Evolutionary conservation across 2,113 vertebrate species (phyloP).

Genomic region (Acrocephalus arundinaceus): DNA sequence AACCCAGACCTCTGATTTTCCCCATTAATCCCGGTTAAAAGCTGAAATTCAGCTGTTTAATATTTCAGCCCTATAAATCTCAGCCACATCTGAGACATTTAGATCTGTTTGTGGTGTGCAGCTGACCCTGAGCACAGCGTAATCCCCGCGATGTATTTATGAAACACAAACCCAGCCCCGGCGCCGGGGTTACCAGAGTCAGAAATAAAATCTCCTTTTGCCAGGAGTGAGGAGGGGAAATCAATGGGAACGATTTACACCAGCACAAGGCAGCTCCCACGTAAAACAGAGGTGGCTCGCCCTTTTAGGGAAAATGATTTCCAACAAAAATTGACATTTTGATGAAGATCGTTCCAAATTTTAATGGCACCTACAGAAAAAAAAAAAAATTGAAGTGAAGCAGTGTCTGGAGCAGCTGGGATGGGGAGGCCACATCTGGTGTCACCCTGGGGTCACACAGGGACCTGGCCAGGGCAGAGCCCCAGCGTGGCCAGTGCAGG

Average conservation of each 20-base stretch:
- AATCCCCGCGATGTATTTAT: background rate
- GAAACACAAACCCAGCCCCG: background rate
- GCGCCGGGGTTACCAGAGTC: background rate
- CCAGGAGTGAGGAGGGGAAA: background rate
- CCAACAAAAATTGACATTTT: background rate
- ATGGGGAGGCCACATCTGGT: fast-evolving
- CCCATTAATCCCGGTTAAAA: background rate
- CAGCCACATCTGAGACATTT: background rate
- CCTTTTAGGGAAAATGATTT: background rate
- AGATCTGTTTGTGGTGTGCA: background rate
- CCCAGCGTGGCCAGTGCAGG: fast-evolving
- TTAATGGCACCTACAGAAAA: background rate
- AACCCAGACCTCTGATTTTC: background rate
- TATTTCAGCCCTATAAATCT: conserved; percentile 27
- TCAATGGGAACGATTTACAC: background rate
- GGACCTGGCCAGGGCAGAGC: background rate
- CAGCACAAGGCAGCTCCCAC: background rate
- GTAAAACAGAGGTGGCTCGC: background rate
- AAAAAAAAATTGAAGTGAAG: background rate
- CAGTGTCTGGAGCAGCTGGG: fast-evolving
- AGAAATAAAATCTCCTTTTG: background rate
- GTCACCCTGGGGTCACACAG: fast-evolving
- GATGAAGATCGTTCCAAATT: background rate
- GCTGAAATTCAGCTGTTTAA: background rate
- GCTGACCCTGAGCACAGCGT: background rate